Percentiles rank a stretch among this genome's conserved stretches.
Evolutionary conservation across 1,140 invertebrate genomes (phyloP).

Genomic region (Harpegnathos saltator): DNA sequence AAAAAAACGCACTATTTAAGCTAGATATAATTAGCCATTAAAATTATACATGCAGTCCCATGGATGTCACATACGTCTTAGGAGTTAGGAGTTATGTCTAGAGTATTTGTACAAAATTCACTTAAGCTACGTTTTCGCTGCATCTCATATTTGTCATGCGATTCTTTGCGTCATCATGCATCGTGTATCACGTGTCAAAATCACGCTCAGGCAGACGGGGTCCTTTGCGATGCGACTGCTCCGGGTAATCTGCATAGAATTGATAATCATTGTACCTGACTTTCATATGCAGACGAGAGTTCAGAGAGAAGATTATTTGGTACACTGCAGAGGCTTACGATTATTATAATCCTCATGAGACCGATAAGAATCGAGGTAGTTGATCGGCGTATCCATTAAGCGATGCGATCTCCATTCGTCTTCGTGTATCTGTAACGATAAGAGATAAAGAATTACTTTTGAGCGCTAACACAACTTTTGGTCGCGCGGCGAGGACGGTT

Average conservation of each 20-base stretch:
- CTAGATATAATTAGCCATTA: slow-evolving; percentile 3
- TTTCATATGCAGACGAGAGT: background rate
- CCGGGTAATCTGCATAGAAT: slow-evolving; percentile 41
- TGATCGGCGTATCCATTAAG: slow-evolving; percentile 1
- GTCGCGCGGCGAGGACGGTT: background rate
- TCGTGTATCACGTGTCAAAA: slow-evolving; percentile 48
- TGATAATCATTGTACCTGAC: background rate
- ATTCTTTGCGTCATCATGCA: background rate
- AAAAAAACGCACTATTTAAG: slow-evolving; percentile 6
- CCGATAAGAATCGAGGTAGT: slow-evolving; percentile 31
- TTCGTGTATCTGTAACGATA: slow-evolving; percentile 5
- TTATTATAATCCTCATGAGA: slow-evolving; percentile 52
- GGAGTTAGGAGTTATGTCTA: slow-evolving; percentile 10
- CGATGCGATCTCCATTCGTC: slow-evolving; percentile 49
- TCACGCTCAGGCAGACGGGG: slow-evolving; percentile 36
- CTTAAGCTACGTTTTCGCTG: background rate
- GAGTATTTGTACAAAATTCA: slow-evolving; percentile 54
- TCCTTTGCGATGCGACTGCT: slow-evolving; percentile 13
- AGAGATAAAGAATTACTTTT: background rate
- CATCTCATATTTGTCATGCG: background rate
- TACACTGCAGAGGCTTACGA: slow-evolving; percentile 1
- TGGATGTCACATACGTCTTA: slow-evolving; percentile 8
- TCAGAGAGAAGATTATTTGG: background rate
- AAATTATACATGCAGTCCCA: background rate
- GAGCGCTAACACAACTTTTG: background rate